Base-by-base conservation (phyloP, 2,888 invertebrate genomes). In the Mesorhabditis sp. region DNA sequence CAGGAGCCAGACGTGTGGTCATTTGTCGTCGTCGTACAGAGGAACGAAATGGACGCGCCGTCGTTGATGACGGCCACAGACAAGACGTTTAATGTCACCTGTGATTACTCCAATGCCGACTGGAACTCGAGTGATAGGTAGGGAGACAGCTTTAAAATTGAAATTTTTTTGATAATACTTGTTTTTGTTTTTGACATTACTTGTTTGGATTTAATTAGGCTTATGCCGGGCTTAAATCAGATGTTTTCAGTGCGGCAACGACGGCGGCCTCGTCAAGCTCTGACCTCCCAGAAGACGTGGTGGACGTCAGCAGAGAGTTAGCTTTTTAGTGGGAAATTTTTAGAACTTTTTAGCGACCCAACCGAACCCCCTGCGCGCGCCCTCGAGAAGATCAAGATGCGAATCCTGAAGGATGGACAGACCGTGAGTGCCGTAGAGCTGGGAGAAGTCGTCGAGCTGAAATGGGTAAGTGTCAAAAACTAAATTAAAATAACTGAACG, bases 11-110 rank as follows among this genome's bases (percentile, higher is more conserved):
- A 74, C 50, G 71, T 81, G 58, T 85, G 83, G 83, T 78, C 80
- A 5, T 85, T 79, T 68, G 73, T 80, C 63, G 75, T 86, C 6
- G 85, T 85, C 13, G 75, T 85, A 10, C 84, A 85, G 67, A 70
- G 79, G 69, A 82, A 83, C 62, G 76, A 76, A 28, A 73, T 83
- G 72, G 81, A 78, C 13, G 74, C 82, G 7, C 80, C 82, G 2
- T 81, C 82, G 3, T 62, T 85, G 66, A 75, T 85, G 67, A 85
- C 84, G 10, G 79, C 79, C 15, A 75, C 76, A 28, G 84, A 85
- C 66, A 77, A 82, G n/a, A 70, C 82, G 6, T 85, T 85, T 76
- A 82, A 85, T 67, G 77, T 85, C 42, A 81, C 82, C 42, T 85
- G 85, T 68, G 83, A 85, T 70, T 85, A 83, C 72, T 76, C 80